A percentile compares a stretch with the other conserved stretches of the same genome.
Evolutionary conservation across 2,888 invertebrate genomes (phyloP).

Genomic region (Crossocerus cetratus): DNA sequence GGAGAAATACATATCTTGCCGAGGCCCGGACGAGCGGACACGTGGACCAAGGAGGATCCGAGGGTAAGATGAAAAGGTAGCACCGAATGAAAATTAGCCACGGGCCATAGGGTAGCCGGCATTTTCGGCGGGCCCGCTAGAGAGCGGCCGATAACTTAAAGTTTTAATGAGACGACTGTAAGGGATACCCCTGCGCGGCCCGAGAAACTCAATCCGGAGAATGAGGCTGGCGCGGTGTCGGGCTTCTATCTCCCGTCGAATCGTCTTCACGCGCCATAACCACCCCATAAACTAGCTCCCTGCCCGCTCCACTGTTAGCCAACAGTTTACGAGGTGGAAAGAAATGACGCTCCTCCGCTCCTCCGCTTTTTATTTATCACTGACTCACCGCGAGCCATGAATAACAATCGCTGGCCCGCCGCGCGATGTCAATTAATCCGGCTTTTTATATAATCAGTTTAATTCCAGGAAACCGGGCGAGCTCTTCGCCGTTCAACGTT

Average conservation of each 20-base stretch:
- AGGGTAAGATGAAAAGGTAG: constrained; percentile 22
- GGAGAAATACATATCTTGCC: too few species aligned
- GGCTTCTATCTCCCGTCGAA: constrained; percentile 25
- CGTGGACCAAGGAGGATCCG: background rate
- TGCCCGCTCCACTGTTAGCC: constrained; percentile 12
- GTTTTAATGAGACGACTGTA: constrained; percentile 46
- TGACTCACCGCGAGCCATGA: too few species aligned
- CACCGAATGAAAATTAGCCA: constrained; percentile 47
- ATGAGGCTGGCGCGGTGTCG: constrained; percentile 21
- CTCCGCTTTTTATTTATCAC: too few species aligned
- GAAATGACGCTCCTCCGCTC: constrained; percentile 11
- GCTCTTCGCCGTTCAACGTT: background rate
- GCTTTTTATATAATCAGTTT: too few species aligned
- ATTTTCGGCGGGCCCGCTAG: constrained; percentile 43
- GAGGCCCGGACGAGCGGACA: too few species aligned
- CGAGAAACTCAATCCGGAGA: constrained; percentile 31
- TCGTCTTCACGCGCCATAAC: constrained; percentile 43
- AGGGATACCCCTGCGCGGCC: constrained; percentile 16
- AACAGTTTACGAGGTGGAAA: constrained; percentile 26
- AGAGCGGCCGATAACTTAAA: constrained; percentile 54
- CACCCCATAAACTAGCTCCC: constrained; percentile 43
- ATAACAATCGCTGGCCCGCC: too few species aligned
- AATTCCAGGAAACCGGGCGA: background rate
- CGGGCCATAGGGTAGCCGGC: constrained; percentile 52
- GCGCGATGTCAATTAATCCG: too few species aligned